These are phyloP conservation scores for Isurus oxyrinchus DNA, from an alignment of 2,113 vertebrate species.

Conservation along the genomic window DNA sequence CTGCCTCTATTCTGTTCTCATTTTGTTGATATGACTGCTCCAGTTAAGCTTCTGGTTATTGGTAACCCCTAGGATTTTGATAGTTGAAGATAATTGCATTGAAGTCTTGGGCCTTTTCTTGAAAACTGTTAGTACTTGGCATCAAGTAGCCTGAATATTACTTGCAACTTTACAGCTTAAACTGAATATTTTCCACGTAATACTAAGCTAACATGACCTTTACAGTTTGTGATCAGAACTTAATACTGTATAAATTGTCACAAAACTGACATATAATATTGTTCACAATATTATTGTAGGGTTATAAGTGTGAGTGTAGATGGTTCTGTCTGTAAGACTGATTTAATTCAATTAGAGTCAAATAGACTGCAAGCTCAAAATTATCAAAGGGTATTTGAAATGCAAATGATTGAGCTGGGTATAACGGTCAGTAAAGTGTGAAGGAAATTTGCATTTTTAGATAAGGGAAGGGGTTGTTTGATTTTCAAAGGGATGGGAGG, in stretches of 20 bases:
- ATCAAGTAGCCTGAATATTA: not conserved
- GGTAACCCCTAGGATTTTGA: not conserved
- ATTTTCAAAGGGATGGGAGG: too few species aligned
- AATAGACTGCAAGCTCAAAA: too few species aligned
- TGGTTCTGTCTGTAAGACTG: too few species aligned
- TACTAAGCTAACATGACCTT: not conserved
- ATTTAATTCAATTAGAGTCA: too few species aligned
- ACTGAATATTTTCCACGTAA: not conserved
- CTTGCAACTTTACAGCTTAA: not conserved
- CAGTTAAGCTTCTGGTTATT: not conserved
- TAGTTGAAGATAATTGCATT: not conserved
- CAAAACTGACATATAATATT: too few species aligned
- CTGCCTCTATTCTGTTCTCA: not conserved
- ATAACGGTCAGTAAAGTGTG: too few species aligned
- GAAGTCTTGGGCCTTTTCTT: not conserved
- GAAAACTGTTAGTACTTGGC: not conserved
- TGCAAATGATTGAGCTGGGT: too few species aligned
- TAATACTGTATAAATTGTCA: not conserved
- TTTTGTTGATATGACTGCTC: not conserved
- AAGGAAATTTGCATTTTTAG: too few species aligned
- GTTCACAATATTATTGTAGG: too few species aligned
- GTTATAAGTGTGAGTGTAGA: too few species aligned
- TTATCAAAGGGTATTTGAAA: too few species aligned
- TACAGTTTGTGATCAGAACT: not conserved
- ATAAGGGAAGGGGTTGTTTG: too few species aligned